These are phyloP conservation scores for Choloepus hoffmanni DNA, from an alignment of 2,113 vertebrate genomes.

Conservation along the genomic window DNA sequence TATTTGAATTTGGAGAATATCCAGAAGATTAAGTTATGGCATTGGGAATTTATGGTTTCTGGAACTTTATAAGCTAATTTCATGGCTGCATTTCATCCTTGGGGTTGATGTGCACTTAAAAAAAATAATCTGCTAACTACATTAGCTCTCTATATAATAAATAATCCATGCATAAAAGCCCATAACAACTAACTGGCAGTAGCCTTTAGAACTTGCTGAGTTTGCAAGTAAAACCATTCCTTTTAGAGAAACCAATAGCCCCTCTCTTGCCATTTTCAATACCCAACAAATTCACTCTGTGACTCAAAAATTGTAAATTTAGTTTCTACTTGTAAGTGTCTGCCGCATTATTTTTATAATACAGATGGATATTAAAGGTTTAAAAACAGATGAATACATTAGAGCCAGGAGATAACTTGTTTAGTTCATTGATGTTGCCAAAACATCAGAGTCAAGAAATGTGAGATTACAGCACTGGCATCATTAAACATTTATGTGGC, in stretches of 20 bases:
- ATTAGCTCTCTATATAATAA: slow-evolving; percentile 34
- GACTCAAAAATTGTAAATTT: slow-evolving; percentile 49
- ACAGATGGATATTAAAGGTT: not conserved
- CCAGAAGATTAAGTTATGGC: slow-evolving; percentile 59
- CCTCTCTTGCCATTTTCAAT: not conserved
- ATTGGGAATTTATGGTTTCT: slow-evolving; percentile 56
- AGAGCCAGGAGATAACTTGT: not conserved
- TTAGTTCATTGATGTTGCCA: not conserved
- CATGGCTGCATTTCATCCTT: slow-evolving; percentile 29
- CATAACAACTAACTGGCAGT: not conserved
- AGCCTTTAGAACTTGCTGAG: slow-evolving; percentile 26
- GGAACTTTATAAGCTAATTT: slow-evolving; percentile 60
- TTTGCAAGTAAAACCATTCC: slow-evolving; percentile 54
- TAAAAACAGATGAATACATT: slow-evolving; percentile 39
- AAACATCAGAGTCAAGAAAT: not conserved
- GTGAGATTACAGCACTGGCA: not conserved
- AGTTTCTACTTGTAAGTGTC: slow-evolving; percentile 26
- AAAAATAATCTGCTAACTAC: not conserved
- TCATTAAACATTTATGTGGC: not conserved
- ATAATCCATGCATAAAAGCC: not conserved
- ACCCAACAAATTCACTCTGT: not conserved
- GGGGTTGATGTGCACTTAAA: slow-evolving; percentile 10
- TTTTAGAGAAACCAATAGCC: slow-evolving; percentile 2
- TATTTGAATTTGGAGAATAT: slow-evolving; percentile 55
- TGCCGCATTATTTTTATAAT: slow-evolving; percentile 24